Evolutionary conservation across 1,140 invertebrate species (phyloP), one percentile per base, ranked within the genome.

Genomic region (Dolichoris vasculosae): DNA sequence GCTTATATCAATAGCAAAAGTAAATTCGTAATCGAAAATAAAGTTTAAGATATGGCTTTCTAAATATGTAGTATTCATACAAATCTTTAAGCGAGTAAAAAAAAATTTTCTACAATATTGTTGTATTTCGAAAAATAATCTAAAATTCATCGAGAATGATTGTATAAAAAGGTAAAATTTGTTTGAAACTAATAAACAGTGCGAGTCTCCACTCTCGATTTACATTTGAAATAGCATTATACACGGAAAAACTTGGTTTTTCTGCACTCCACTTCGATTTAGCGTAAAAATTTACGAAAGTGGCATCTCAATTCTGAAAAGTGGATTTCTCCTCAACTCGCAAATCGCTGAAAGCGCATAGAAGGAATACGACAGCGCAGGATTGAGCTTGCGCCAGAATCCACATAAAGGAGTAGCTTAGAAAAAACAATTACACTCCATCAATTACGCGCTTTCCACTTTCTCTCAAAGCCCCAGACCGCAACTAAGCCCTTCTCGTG

Each of bases 381-480:
- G 38, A 73, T 73, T 73, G 69, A 73, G 32, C 38, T 35, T 23
- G 55, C 55, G 55, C 38, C 38, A 43, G 40, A 40, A 0, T 38
- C 67, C 67, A 40, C 38, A 40, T 40, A 40, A 13, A 71, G 35
- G 35, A 43, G 69, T 26, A 73, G 69, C 69, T 73, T 73, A 73
- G 69, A 73, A 73, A 73, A 73, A 73, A 73, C 69, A 73, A 73
- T 73, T 73, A 73, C 69, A 43, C 69, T 73, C 69, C 69, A 73
- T 73, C 69, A 73, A 73, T 73, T 73, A 73, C 69, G 69, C 38
- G 69, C 69, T 73, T 73, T 73, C 69, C 69, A 73, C 69, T 73
- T 73, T 73, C 38, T 73, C 23, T 35, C 64, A 38, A 69, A 32
- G 64, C 64, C 32, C 9, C 64, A 1, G 30, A 13, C 43, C 43